Conservation (phyloP, 2,113 vertebrate genomes). For the Physeter macrocephalus region DNA sequence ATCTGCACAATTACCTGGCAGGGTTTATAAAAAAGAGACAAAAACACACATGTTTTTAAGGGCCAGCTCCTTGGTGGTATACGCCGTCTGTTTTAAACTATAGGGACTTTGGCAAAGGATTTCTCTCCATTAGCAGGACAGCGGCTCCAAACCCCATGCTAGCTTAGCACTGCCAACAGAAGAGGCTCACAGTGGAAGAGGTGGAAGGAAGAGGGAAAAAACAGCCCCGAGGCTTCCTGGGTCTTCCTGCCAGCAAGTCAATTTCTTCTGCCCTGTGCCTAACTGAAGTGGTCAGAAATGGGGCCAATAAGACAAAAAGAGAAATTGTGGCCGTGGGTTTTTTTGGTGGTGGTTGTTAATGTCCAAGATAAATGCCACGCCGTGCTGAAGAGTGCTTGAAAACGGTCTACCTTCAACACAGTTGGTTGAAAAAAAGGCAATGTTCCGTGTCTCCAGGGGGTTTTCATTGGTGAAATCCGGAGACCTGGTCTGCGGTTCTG, state of each 20-base stretch:
- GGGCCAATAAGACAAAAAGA: background rate
- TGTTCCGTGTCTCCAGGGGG: slow-evolving; percentile 86
- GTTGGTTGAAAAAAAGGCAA: slow-evolving; percentile 89
- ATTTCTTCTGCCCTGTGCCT: background rate
- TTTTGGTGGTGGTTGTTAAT: too few species aligned
- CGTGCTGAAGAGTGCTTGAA: accelerated
- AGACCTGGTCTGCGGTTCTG: slow-evolving; percentile 86
- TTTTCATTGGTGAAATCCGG: slow-evolving; percentile 87
- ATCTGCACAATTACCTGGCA: background rate
- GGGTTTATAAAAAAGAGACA: background rate
- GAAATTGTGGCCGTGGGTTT: accelerated
- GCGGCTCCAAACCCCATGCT: background rate
- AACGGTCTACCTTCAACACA: slow-evolving; percentile 83
- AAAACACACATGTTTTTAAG: background rate
- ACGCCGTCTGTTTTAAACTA: background rate
- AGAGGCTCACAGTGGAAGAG: accelerated
- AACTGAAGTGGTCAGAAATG: accelerated
- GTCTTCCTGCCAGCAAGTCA: background rate
- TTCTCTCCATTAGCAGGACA: background rate
- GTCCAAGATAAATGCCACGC: background rate
- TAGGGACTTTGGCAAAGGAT: background rate
- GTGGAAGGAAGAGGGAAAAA: accelerated
- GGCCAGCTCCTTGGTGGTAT: background rate
- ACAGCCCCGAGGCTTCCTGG: background rate
- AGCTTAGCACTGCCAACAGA: too few species aligned